These are phyloP conservation scores for Andinoacara biseriatus DNA, from an alignment of 2,113 vertebrate genomes.

Conservation along the genomic window DNA sequence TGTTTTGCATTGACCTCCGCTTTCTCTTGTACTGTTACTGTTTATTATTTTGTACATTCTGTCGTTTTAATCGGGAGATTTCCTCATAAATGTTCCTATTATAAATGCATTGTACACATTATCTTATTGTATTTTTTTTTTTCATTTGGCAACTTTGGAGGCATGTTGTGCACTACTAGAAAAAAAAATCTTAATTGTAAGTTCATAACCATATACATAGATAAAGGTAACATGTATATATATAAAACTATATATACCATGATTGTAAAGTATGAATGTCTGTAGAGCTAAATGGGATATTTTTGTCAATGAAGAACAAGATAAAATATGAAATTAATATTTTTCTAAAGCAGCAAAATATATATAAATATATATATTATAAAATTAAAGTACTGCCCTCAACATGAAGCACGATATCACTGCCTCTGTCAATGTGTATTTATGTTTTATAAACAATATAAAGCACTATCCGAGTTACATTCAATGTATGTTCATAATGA, in stretches of 20 bases:
- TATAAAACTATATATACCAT: conserved; percentile 74
- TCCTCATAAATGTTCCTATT: conserved; percentile 76
- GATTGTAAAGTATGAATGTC: conserved; percentile 85
- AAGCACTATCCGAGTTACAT: conserved; percentile 75
- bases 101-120: conserved; percentile 71
- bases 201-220: conserved; percentile 76
- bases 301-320: conserved; percentile 82
- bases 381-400: conserved; percentile 67
- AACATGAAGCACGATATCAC: conserved; percentile 80
- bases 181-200: conserved; percentile 55
- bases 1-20: conserved; percentile 73
- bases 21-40: conserved; percentile 74
- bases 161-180: conserved; percentile 82
- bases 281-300: conserved; percentile 79
- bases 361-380: conserved; percentile 37
- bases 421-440: conserved; percentile 80
- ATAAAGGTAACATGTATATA: conserved; percentile 68
- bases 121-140: conserved; percentile 71
- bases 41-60: conserved; percentile 45
- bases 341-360: conserved; percentile 79
- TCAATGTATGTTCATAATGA: conserved; percentile 73
- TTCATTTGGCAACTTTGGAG: conserved; percentile 82
- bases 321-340: conserved; percentile 78
- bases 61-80: conserved; percentile 39
- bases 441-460: conserved; percentile 80